Evolutionary conservation across 2,113 vertebrate species (phyloP).

Genomic region (Podarcis raffonei): DNA sequence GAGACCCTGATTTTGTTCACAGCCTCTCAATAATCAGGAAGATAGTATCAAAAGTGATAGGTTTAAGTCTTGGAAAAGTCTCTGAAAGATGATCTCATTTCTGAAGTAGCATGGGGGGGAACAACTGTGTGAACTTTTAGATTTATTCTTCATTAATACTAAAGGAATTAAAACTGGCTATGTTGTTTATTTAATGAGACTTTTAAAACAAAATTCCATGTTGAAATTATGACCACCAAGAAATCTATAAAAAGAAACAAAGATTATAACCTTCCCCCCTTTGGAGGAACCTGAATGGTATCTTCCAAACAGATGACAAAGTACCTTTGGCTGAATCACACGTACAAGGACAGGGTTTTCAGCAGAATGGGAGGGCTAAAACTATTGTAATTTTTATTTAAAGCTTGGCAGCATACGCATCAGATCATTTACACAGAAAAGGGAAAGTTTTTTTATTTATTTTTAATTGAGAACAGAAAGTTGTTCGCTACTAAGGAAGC

Average conservation of each 20-base stretch:
- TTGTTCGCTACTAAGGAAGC: conserved; percentile 49
- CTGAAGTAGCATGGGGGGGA: not conserved
- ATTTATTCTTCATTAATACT: conserved; percentile 46
- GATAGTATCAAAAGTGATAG: conserved; percentile 53
- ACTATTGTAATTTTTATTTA: conserved; percentile 62
- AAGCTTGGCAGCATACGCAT: conserved; percentile 47
- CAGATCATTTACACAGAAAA: conserved; percentile 60
- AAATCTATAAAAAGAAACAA: not conserved
- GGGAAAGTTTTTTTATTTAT: conserved; percentile 58
- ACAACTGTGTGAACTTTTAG: conserved; percentile 15
- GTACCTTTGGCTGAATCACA: conserved; percentile 77
- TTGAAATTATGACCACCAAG: not conserved
- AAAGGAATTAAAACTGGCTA: conserved; percentile 27
- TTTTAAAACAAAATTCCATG: not conserved
- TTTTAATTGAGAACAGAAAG: conserved; percentile 39
- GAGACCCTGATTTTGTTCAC: not conserved
- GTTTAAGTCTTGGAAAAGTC: conserved; percentile 53
- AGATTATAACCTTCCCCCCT: conserved; percentile 31
- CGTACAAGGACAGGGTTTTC: conserved; percentile 64
- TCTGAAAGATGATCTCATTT: conserved; percentile 57
- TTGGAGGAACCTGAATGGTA: conserved; percentile 77
- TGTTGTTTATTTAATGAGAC: not conserved
- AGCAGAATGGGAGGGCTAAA: conserved; percentile 51
- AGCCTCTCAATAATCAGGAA: not conserved
- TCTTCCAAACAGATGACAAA: conserved; percentile 87